Evolutionary conservation across 2,888 invertebrate genomes (phyloP), one percentile per base, ranked within the genome.

Genomic region (Opisthograptis luteolata): DNA sequence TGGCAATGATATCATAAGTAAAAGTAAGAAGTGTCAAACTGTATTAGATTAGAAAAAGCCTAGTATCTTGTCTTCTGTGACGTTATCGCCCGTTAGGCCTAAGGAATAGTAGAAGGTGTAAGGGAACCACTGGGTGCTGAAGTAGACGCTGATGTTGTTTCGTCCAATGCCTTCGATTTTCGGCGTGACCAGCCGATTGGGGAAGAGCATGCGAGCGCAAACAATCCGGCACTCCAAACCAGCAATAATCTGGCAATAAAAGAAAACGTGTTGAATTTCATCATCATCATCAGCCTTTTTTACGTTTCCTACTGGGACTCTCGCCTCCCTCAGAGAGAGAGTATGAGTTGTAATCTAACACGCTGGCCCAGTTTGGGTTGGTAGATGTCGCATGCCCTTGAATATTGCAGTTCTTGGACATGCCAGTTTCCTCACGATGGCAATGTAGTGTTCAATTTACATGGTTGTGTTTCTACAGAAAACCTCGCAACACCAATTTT

Each of bases 141-240:
- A 80, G 2, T 55, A 31, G 0, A 88, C 5, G 1, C 76, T 74
- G 24, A 87, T 70, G 52, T 88, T 87, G 66, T 80, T 87, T 2
- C 83, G 79, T 0, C 86, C 85, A 0, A 88, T 69, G 9, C 87
- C 87, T 0, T 60, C 41, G 4, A 87, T 70, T 0, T 12, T 1
- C 0, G 87, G 87, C 0, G 14, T 40, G 1, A 63, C 30, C 6
- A 77, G 57, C 1, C 82, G 75, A 50, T 81, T 87, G 0, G 87
- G 88, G 52, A 87, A 55, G 13, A 66, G 24, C 22, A 87, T 42
- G 0, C 78, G 73, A 20, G 74, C 86, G 45, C 88, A 88, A 1
- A 75, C 64, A 13, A 88, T 86, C 1, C 78, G 83, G 24, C 76
- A 77, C 28, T 85, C 79, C 6, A 84, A 61, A 0, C 87, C 88